A percentile compares a stretch with the other conserved stretches of the same genome.
phyloP scores from a whole-genome alignment of 2,113 vertebrate species.

The Nyctereutes procyonoides region DNA sequence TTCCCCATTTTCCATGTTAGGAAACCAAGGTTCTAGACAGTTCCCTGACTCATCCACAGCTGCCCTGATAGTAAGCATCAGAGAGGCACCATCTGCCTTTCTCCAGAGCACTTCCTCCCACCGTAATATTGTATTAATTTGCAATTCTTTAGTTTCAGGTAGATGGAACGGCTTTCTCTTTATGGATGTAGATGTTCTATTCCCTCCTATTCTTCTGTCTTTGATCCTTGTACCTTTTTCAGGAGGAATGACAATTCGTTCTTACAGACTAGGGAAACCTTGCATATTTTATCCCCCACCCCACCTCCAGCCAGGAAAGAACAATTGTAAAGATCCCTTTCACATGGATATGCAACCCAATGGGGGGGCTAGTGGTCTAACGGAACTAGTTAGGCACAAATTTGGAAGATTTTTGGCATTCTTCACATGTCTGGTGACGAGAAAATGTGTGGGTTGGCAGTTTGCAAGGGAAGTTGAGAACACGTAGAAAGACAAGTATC shows the following conservation, averaged over 20 bases:
- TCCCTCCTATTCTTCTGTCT: background rate
- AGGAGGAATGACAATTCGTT: background rate
- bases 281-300: background rate
- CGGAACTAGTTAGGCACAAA: background rate
- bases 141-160: background rate
- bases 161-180: background rate
- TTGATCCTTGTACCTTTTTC: background rate
- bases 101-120: background rate
- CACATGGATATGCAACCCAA: rapidly evolving
- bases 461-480: background rate
- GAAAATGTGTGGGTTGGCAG: background rate
- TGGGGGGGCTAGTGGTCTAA: background rate
- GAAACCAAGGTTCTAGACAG: background rate
- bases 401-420: background rate
- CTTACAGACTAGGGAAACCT: background rate
- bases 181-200: too few species aligned
- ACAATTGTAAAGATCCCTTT: background rate
- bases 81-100: background rate
- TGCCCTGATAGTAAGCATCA: background rate
- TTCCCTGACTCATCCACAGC: background rate
- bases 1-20: background rate
- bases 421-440: background rate
- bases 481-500: rapidly evolving
- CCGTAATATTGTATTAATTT: background rate
- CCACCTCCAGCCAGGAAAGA: too few species aligned